Percentiles rank a stretch among this genome's conserved stretches.
phyloP scores from a whole-genome alignment of 2,888 invertebrate species.

The Gibbula magus region DNA sequence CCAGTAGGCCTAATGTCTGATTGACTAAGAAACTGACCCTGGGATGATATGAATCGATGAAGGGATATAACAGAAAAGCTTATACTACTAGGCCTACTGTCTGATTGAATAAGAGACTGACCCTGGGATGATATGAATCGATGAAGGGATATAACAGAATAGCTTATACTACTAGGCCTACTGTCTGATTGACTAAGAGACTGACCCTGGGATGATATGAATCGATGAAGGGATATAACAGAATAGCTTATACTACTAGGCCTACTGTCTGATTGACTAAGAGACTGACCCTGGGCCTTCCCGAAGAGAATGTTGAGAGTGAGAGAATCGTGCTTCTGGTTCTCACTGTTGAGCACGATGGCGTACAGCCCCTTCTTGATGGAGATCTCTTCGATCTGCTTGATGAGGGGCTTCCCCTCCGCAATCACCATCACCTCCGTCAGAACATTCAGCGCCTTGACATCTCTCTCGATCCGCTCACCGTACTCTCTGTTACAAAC shows the following conservation, averaged over 20 bases:
- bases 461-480: slow-evolving; percentile 87
- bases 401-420: slow-evolving; percentile 87
- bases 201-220: slow-evolving; percentile 90
- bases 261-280: too few relatives aligned
- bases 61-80: too few relatives aligned
- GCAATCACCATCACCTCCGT: slow-evolving; percentile 94
- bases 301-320: slow-evolving; percentile 94
- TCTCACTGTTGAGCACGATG: slow-evolving; percentile 89
- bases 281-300: slow-evolving; percentile 82
- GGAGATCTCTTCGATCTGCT: slow-evolving; percentile 89
- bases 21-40: too few relatives aligned
- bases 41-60: too few relatives aligned
- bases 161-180: background rate
- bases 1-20: too few relatives aligned
- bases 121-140: too few relatives aligned
- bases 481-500: slow-evolving; percentile 83
- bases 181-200: background rate
- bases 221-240: slow-evolving; percentile 79
- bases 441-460: slow-evolving; percentile 83
- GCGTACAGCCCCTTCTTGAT: slow-evolving; percentile 92
- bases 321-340: slow-evolving; percentile 89
- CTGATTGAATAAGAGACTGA: too few relatives aligned
- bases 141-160: too few relatives aligned
- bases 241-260: slow-evolving; percentile 20
- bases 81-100: too few relatives aligned